Evolutionary conservation across 2,888 invertebrate species (phyloP).

Genomic region (Ophioninae sp.): DNA sequence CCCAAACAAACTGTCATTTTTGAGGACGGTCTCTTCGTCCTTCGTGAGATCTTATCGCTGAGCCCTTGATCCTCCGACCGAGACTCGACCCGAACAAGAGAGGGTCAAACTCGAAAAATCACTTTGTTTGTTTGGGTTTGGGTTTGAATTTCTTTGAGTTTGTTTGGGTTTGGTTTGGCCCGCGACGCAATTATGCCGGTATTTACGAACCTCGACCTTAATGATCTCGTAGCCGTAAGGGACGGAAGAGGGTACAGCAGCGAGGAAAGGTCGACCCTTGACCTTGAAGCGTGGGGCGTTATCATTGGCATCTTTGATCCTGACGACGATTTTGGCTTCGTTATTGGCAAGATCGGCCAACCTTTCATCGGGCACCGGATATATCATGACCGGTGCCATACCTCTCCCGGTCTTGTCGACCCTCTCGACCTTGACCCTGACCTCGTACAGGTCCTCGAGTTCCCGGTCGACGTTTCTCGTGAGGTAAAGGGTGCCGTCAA

Average conservation of each 20-base stretch:
- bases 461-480: slow-evolving; percentile 90
- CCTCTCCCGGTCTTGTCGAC: slow-evolving; percentile 85
- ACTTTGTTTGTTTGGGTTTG: too few relatives aligned
- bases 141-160: too few relatives aligned
- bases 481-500: slow-evolving; percentile 89
- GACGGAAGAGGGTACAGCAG: slow-evolving; percentile 91
- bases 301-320: slow-evolving; percentile 91
- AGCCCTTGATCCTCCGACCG: too few relatives aligned
- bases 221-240: slow-evolving; percentile 92
- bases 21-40: too few relatives aligned
- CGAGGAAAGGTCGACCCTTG: slow-evolving; percentile 89
- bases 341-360: slow-evolving; percentile 87
- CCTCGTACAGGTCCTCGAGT: slow-evolving; percentile 85
- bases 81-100: too few relatives aligned
- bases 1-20: too few relatives aligned
- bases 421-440: slow-evolving; percentile 83
- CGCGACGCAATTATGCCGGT: background rate
- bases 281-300: slow-evolving; percentile 90
- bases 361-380: slow-evolving; percentile 88
- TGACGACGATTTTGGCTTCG: slow-evolving; percentile 90
- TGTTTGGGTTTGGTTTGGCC: too few relatives aligned
- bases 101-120: too few relatives aligned
- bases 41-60: too few relatives aligned
- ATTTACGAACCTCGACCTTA: slow-evolving; percentile 84
- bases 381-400: slow-evolving; percentile 87